Base-by-base conservation (phyloP, 2,797 vertebrate species). In the Myotis vivesi region DNA sequence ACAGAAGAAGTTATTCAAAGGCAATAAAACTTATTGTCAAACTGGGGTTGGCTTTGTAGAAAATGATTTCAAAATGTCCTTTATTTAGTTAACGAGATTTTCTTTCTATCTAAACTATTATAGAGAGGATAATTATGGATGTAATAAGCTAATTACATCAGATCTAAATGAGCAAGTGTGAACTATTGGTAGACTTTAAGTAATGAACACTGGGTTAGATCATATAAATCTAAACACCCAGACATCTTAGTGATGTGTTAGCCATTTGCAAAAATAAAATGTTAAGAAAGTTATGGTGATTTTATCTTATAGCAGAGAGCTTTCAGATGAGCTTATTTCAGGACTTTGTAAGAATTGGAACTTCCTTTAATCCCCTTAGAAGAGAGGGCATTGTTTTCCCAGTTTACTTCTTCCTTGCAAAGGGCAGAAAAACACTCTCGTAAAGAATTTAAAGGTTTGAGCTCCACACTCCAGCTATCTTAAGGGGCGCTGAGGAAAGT, bases 11-110 rank as follows among this genome's bases (percentile, higher is more conserved):
- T 87, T 97, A 97, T 96, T 98, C 92, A 97, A 94, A 96, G 91
- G 95, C 73, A 94, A 96, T 97, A 98, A 98, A 98, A 96, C 77
- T 93, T 97, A 97, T 97, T 97, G 97, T 98, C 96, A 97, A 94
- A 97, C 71, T 97, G 94, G 69, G 94, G 95, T 97, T 98, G 94
- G 69, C 91, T 98, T 86, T 88, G 95, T 94, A 97, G 87, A 97
- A 98, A 98, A 97, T 93, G 33, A 97, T 97, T 97, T 97, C 88
- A 98, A 97, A 97, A 94, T 97, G 76, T 87, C 94, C 95, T 96
- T 97, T 97, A 93, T 97, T 98, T 98, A 95, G 86, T 96, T 96
- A 98, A 98, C 95, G 68, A 89, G 87, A 97, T 91, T 97, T 59
- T 96, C 91, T 94, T 91, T 95, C 59, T 92, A 83, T 96, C 62